Evolutionary conservation across 2,113 vertebrate genomes (phyloP), one percentile per base, ranked within the genome.

Genomic region (Cebidichthys violaceus): DNA sequence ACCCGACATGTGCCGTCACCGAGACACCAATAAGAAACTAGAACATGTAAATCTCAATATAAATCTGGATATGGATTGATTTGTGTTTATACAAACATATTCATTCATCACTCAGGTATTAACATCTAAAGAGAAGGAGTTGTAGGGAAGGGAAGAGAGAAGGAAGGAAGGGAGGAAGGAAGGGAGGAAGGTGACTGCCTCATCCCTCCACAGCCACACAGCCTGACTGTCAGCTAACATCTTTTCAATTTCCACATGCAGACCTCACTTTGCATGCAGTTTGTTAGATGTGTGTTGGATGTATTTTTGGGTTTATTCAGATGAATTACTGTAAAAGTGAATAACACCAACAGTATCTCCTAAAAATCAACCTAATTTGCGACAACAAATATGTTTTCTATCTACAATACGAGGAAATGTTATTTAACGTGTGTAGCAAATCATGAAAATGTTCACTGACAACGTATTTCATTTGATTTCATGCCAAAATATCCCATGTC

Each of bases 1-100:
- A 77, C 14, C 18, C 5, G 18, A 50, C 60, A 47, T 22, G 68
- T 55, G 67, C 64, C 27, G 17, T 64, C 55, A 70, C 68, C 43
- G 24, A 70, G 43, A 67, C 35, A 29, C 33, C 54, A 29, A 75
- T 10, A 24, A 8, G 8, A 29, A n/a, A 39, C 50, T n/a, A 22
- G 24, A 45, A 41, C 29, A 68, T 31, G 39, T 20, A 37, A 66
- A 54, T 67, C 43, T 55, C 17, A 20, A n/a, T 47, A 4, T 47
- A 24, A 2, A 17, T 29, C 9, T 18, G 9, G 10, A 55, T 43
- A 41, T 8, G 8, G 8, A 29, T 22, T 20, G 9, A 14, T 35
- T 52, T 2, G 33, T 14, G 10, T 22, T 33, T 69, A 4, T 7
- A 50, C 11, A 68, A 47, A 37, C 7, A 24, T 6, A 33, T 50